Evolutionary conservation across 92 coral and sea anemone genomes (phyloP), one percentile per base, ranked within the genome.

Genomic region (Paramuricea clavata): DNA sequence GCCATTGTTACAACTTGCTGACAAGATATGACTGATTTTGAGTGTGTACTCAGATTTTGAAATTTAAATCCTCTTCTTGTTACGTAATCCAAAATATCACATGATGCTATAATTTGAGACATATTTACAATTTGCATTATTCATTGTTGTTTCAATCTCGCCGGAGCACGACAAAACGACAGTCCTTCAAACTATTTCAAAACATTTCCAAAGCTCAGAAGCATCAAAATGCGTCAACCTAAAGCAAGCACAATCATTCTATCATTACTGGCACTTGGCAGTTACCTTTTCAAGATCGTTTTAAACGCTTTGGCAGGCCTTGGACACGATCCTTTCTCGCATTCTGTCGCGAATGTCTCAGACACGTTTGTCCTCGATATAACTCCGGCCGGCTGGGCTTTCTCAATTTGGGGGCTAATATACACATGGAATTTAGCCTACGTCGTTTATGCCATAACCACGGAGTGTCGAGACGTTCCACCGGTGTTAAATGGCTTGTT

Each of bases 361-460:
- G 78, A 72, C 44, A 44, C 16, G 6, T 72, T 9, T 7, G 78
- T 41, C 3, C 44, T 72, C n/a, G 95, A 93, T 57, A 86, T 93
- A 54, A 88, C 69, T 65, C 95, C 95, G n/a, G 94, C 95, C 2
- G 78, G 88, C 5, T 91, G 90, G 89, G 90, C 94, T 0, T 88
- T 93, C 69, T 70, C 84, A 0, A 91, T 93, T 87, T 93, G 95
- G 95, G 77, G 61, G 39, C 82, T 91, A 27, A 89, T 93, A 5
- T 88, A 91, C 62, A 86, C 92, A 5, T 93, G 95, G 95, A 89
- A 90, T n/a, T 67, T 77, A 0, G 35, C 81, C 0, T 93, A 93
- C 90, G 85, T 93, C 52, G 42, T 91, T 17, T 93, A 93, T 67
- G 75, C 94, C 0, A 23, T 91, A 25, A 81, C 86, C 26, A 86